These are phyloP conservation scores for Montipora sp. DNA, from an alignment of 64 coral and sea anemone genomes.

Conservation along the genomic window DNA sequence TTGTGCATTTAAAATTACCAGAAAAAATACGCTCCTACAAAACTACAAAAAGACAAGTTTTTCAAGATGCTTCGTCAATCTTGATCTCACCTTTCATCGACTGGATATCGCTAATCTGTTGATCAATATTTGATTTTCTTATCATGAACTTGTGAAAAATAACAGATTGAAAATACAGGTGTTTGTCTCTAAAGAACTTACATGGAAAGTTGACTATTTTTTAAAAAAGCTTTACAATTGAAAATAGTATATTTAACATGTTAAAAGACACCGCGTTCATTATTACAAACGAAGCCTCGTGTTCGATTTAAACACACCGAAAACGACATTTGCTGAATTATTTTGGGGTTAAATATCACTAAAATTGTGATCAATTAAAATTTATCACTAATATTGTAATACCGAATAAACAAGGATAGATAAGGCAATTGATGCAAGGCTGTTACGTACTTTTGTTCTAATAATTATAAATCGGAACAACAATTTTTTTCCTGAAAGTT, in stretches of 20 bases:
- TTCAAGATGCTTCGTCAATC: background rate
- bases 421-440: too few species aligned
- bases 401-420: too few species aligned
- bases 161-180: slow-evolving; percentile 28
- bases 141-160: background rate
- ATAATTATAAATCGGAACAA: too few species aligned
- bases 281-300: background rate
- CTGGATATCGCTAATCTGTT: background rate
- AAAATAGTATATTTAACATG: background rate
- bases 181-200: slow-evolving; percentile 11
- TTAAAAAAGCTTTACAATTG: background rate
- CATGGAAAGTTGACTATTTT: background rate
- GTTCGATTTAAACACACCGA: background rate
- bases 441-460: too few species aligned
- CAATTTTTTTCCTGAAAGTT: too few species aligned
- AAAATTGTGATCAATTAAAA: too few species aligned
- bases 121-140: slow-evolving; percentile 25
- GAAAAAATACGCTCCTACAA: background rate
- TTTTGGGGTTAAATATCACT: too few species aligned
- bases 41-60: background rate
- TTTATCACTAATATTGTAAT: too few species aligned
- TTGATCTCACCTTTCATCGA: background rate
- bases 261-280: background rate
- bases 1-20: too few species aligned
- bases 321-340: too few species aligned